Conservation (phyloP, 2,113 vertebrate species). For the Hystrix brachyura region DNA sequence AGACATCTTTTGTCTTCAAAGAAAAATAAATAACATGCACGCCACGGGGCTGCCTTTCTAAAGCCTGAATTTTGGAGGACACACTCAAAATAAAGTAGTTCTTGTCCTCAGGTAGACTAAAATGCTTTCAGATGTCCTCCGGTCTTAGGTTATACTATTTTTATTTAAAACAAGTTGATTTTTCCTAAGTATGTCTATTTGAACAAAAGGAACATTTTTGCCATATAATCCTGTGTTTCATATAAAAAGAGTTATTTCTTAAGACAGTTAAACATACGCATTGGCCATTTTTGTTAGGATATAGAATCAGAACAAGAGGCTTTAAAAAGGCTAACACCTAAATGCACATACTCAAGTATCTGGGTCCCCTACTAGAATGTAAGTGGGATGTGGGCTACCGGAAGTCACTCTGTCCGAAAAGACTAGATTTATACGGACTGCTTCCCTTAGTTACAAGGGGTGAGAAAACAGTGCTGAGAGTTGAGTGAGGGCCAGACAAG, state of each 20-base stretch:
- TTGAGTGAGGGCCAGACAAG: background rate
- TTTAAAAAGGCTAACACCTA: background rate
- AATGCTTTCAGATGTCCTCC: background rate
- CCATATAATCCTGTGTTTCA: slow-evolving; percentile 25
- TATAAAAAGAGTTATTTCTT: slow-evolving; percentile 44
- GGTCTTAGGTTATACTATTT: slow-evolving; percentile 56
- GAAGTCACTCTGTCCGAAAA: background rate
- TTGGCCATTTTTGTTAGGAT: slow-evolving; percentile 8
- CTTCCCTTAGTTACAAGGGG: background rate
- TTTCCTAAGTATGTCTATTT: slow-evolving; percentile 58
- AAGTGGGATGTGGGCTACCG: background rate
- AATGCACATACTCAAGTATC: background rate
- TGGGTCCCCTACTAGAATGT: background rate
- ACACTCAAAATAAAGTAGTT: background rate
- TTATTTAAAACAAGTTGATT: slow-evolving; percentile 38
- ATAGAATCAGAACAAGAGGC: slow-evolving; percentile 21
- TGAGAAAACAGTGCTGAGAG: background rate
- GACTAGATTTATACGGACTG: background rate
- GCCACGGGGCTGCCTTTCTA: background rate
- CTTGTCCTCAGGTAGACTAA: background rate
- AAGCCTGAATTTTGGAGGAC: background rate
- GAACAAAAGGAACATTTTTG: slow-evolving; percentile 47
- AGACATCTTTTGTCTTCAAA: background rate
- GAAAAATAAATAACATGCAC: background rate
- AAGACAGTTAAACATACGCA: slow-evolving; percentile 8